phyloP scores from a whole-genome alignment of 2,888 invertebrate species.

The Theretra japonica region DNA sequence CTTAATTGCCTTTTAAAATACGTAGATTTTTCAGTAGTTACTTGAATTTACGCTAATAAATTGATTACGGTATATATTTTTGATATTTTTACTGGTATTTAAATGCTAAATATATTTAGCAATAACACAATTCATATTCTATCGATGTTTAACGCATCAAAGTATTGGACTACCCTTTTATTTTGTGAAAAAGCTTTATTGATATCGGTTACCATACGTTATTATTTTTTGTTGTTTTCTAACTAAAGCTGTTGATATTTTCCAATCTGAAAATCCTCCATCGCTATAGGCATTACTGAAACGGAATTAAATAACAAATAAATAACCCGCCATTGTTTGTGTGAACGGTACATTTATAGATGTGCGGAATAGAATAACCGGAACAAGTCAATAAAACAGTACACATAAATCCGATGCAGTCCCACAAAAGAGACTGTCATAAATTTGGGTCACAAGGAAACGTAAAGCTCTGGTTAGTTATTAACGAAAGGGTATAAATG shows the following conservation, averaged over 20 bases:
- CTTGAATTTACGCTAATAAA: background rate
- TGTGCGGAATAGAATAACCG: conserved; percentile 1
- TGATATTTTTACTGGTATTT: too few relatives aligned
- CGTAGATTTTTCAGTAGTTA: conserved; percentile 3
- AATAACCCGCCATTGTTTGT: background rate
- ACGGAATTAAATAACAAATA: background rate
- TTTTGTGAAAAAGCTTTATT: too few relatives aligned
- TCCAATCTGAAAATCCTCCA: background rate
- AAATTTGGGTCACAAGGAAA: conserved; percentile 21
- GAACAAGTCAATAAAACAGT: conserved; percentile 13
- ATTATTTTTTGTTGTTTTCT: too few relatives aligned
- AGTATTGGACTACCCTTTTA: too few relatives aligned
- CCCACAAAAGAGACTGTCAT: conserved; percentile 7
- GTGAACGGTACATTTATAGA: background rate
- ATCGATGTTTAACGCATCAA: too few relatives aligned
- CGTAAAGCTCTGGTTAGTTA: conserved; percentile 20
- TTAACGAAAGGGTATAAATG: conserved; percentile 23
- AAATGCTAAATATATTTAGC: too few relatives aligned
- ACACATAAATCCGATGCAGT: background rate
- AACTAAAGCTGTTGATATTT: too few relatives aligned
- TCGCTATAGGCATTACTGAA: background rate
- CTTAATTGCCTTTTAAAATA: conserved; percentile 27
- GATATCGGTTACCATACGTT: too few relatives aligned
- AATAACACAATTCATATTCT: too few relatives aligned
- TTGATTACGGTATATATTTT: too few relatives aligned